Conservation (phyloP, 2,113 vertebrate species). For the Apodemus speciosus region DNA sequence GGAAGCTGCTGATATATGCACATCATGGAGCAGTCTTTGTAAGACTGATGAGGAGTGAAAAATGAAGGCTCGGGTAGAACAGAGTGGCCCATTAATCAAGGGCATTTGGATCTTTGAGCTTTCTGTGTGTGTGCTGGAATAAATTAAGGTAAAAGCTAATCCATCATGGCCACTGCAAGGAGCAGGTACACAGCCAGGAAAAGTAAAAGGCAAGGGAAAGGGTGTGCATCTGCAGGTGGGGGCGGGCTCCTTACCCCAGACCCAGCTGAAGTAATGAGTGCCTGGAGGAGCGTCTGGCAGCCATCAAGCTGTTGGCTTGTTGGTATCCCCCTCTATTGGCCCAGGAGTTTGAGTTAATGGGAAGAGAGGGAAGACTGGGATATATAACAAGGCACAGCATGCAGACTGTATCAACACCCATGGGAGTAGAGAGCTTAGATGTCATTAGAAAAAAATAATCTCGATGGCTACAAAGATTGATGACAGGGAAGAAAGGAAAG, state of each 20-base stretch:
- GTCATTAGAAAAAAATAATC: conserved; percentile 58
- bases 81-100: conserved; percentile 58
- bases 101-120: conserved; percentile 11
- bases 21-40: not conserved
- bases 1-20: not conserved
- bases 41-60: conserved; percentile 30
- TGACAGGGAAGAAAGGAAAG: conserved; percentile 72
- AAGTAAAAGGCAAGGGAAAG: conserved; percentile 48
- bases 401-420: conserved; percentile 31
- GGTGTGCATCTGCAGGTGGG: conserved; percentile 22
- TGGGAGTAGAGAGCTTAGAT: conserved; percentile 56
- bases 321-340: conserved; percentile 53
- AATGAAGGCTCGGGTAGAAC: not conserved
- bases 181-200: conserved; percentile 48
- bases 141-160: conserved; percentile 69
- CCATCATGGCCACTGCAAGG: conserved; percentile 43
- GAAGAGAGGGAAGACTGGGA: conserved; percentile 36
- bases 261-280: conserved; percentile 44
- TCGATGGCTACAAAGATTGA: conserved; percentile 65
- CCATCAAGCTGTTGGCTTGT: conserved; percentile 40
- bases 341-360: conserved; percentile 70
- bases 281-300: conserved; percentile 49
- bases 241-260: not conserved
- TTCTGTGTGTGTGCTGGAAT: conserved; percentile 51
- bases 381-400: conserved; percentile 2